phyloP scores from a whole-genome alignment of 2,888 invertebrate species.

The Dioctria linearis region DNA sequence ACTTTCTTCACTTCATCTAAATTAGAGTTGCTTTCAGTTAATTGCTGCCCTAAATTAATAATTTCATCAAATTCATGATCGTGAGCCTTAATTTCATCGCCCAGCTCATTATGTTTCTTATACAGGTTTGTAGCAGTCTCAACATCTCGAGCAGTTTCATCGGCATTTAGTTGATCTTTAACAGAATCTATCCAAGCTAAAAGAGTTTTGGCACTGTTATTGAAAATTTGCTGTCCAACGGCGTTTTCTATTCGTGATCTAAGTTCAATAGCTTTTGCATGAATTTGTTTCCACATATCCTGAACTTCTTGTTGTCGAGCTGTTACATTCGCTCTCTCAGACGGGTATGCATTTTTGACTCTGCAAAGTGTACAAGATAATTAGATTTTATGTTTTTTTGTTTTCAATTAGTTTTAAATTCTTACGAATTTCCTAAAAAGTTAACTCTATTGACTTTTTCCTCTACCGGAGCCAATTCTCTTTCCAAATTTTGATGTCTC shows the following conservation, averaged over 20 bases:
- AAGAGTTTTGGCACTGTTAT: slow-evolving; percentile 81
- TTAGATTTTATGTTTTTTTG: neutral
- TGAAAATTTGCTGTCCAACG: slow-evolving; percentile 90
- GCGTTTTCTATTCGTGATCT: slow-evolving; percentile 91
- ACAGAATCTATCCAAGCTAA: slow-evolving; percentile 87
- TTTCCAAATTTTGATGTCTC: slow-evolving; percentile 91
- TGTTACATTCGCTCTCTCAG: slow-evolving; percentile 89
- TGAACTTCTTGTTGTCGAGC: slow-evolving; percentile 87
- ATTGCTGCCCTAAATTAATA: slow-evolving; percentile 83
- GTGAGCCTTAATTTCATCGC: slow-evolving; percentile 91
- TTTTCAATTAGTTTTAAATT: slow-evolving; percentile 59
- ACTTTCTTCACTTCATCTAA: slow-evolving; percentile 83
- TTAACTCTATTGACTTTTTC: slow-evolving; percentile 94
- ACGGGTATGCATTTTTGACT: slow-evolving; percentile 93
- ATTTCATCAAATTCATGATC: slow-evolving; percentile 91
- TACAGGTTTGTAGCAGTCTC: slow-evolving; percentile 91
- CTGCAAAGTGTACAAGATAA: slow-evolving; percentile 68
- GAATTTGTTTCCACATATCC: slow-evolving; percentile 89
- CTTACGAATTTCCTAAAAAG: slow-evolving; percentile 87
- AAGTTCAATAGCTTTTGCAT: slow-evolving; percentile 87
- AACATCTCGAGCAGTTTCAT: slow-evolving; percentile 88
- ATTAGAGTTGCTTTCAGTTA: slow-evolving; percentile 82
- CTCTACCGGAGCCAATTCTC: slow-evolving; percentile 94
- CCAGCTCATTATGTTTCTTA: slow-evolving; percentile 92
- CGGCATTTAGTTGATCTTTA: slow-evolving; percentile 84